These are phyloP conservation scores for Orchesella cincta DNA, from an alignment of 1,140 invertebrate genomes.

Conservation along the genomic window DNA sequence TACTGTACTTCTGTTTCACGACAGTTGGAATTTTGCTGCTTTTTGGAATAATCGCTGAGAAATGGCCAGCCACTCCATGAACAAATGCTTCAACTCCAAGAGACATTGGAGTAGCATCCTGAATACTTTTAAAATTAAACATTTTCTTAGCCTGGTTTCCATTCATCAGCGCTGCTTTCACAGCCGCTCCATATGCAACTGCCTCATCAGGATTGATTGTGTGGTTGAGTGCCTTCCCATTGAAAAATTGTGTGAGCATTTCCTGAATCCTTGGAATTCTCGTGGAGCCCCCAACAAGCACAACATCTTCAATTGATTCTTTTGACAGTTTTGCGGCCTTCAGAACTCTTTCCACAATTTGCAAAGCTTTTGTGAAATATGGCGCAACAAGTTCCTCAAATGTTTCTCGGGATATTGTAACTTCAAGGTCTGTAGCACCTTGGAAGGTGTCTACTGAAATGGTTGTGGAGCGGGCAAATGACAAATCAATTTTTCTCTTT, in stretches of 20 bases:
- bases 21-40: constrained; percentile 66
- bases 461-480: constrained; percentile 87
- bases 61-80: constrained; percentile 63
- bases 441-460: constrained; percentile 93
- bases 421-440: constrained; percentile 95
- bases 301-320: constrained; percentile 41
- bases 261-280: constrained; percentile 36
- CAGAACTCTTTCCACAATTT: constrained; percentile 65
- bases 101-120: constrained; percentile 59
- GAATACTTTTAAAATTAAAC: neutral
- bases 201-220: constrained; percentile 74
- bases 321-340: constrained; percentile 64
- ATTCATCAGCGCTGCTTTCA: constrained; percentile 22
- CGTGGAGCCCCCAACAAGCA: constrained; percentile 36
- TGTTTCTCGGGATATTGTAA: constrained; percentile 68
- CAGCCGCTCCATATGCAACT: constrained; percentile 55
- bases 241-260: constrained; percentile 17
- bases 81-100: constrained; percentile 69
- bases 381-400: constrained; percentile 41
- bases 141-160: constrained; percentile 53
- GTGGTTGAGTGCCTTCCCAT: constrained; percentile 46
- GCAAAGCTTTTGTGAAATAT: constrained; percentile 59
- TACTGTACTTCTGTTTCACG: constrained; percentile 64
- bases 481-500: constrained; percentile 90
- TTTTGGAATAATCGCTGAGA: constrained; percentile 54